These are phyloP conservation scores for Pseudorectes ferrugineus DNA, from an alignment of 2,113 vertebrate genomes.

Conservation along the genomic window DNA sequence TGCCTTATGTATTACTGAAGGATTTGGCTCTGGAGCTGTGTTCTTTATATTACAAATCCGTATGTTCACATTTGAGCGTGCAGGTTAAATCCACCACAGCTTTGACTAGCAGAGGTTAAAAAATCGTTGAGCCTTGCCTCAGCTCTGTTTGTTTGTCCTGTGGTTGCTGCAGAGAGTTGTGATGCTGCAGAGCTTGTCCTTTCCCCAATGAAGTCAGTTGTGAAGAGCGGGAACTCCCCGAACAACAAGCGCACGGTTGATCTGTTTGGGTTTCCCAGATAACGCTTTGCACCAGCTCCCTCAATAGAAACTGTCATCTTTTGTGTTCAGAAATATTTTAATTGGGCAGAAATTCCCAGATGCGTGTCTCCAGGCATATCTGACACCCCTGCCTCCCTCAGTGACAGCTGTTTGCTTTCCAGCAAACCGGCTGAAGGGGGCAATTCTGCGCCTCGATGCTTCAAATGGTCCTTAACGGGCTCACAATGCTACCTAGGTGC, in stretches of 20 bases:
- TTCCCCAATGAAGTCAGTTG: not conserved
- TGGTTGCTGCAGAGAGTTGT: not conserved
- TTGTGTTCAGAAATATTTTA: constrained; percentile 17
- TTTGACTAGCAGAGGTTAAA: not conserved
- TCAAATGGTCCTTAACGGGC: not conserved
- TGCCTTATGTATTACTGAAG: not conserved
- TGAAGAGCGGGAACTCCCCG: fast-evolving
- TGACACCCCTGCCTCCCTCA: not conserved
- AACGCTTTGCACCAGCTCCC: not conserved
- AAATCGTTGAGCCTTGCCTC: not conserved
- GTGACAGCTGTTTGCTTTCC: constrained; percentile 38
- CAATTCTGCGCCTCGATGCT: not conserved
- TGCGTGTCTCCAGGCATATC: not conserved
- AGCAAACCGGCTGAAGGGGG: not conserved
- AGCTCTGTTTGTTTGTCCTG: not conserved
- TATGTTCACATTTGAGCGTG: not conserved
- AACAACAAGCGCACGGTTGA: fast-evolving
- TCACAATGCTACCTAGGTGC: not conserved
- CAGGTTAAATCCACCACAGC: not conserved
- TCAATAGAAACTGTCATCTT: not conserved
- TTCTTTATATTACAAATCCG: not conserved
- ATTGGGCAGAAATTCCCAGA: constrained; percentile 41
- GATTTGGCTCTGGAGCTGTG: not conserved
- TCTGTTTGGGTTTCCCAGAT: not conserved
- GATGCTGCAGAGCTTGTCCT: not conserved